A percentile compares a stretch with the other conserved stretches of the same genome.
Conservation (phyloP, 2,888 invertebrate genomes). For the Junonia oenone region DNA sequence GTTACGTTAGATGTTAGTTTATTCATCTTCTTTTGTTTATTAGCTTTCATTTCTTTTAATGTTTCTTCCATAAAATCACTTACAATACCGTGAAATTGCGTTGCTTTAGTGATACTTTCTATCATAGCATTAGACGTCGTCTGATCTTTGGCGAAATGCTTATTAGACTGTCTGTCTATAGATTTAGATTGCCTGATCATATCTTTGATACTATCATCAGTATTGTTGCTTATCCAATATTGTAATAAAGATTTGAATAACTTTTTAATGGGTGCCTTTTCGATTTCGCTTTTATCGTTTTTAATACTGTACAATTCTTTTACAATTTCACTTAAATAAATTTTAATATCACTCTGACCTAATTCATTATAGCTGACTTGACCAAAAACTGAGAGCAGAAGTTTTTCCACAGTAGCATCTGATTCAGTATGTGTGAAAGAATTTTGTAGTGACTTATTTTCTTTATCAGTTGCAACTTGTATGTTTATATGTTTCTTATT, state of each 20-base stretch:
- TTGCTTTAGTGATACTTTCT: conserved; percentile 41
- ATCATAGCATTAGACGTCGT: conserved; percentile 45
- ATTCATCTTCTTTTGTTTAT: conserved; percentile 24
- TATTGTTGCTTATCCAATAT: conserved; percentile 57
- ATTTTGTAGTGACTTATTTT: conserved; percentile 41
- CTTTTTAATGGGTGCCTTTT: conserved; percentile 46
- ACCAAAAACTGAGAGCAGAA: conserved; percentile 48
- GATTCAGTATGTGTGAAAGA: conserved; percentile 40
- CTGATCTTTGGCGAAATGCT: conserved; percentile 48
- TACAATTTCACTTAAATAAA: conserved; percentile 48
- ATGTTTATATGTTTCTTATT: conserved; percentile 34
- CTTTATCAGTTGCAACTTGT: conserved; percentile 36
- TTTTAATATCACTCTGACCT: conserved; percentile 31
- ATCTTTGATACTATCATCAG: conserved; percentile 37
- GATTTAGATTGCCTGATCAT: conserved; percentile 42
- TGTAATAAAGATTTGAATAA: conserved; percentile 56
- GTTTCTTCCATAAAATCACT: conserved; percentile 32
- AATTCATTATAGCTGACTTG: conserved; percentile 28
- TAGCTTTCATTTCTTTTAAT: conserved; percentile 19
- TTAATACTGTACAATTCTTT: conserved; percentile 52
- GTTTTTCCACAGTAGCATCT: conserved; percentile 50
- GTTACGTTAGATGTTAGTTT: conserved; percentile 25
- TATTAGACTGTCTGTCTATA: conserved; percentile 45
- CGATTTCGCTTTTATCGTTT: conserved; percentile 34
- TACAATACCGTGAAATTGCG: conserved; percentile 46